Conservation (phyloP, 2,797 vertebrate genomes). For the Cichlasoma orientale region DNA sequence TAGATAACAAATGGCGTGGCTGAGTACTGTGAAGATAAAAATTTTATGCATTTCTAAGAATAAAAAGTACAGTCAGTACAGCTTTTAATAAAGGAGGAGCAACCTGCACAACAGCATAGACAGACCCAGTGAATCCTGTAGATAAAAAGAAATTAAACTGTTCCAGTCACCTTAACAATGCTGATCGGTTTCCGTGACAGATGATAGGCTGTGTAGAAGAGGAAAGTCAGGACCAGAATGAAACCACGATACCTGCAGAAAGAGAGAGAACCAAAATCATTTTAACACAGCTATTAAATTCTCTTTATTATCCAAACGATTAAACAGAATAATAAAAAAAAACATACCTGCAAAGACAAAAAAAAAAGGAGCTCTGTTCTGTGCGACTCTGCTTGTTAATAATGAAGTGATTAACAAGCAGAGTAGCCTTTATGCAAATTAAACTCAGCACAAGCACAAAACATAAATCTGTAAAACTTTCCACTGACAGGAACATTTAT, state of each 20-base stretch:
- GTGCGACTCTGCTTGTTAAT: not conserved
- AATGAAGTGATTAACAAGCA: not conserved
- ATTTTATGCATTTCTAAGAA: not conserved
- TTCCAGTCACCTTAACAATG: conserved; percentile 90
- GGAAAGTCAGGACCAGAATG: conserved; percentile 91
- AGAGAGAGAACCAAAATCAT: not conserved
- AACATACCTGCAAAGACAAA: not conserved
- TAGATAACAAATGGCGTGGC: not conserved
- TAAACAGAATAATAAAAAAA: not conserved
- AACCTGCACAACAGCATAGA: not conserved
- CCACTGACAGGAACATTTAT: not conserved
- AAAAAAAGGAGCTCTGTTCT: not conserved
- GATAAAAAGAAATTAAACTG: not conserved
- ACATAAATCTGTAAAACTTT: accelerated
- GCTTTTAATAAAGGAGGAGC: too few species aligned
- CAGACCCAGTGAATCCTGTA: not conserved
- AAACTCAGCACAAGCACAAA: not conserved
- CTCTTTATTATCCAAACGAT: not conserved
- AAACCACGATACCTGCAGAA: conserved; percentile 87
- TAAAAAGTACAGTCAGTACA: not conserved
- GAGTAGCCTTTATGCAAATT: too few species aligned
- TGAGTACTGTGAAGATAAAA: not conserved
- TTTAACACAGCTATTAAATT: not conserved
- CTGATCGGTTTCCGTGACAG: conserved; percentile 97
- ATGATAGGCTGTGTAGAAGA: conserved; percentile 94